Evolutionary conservation across 2,113 vertebrate genomes (phyloP), one percentile per base, ranked within the genome.

Genomic region (Takifugu flavidus): DNA sequence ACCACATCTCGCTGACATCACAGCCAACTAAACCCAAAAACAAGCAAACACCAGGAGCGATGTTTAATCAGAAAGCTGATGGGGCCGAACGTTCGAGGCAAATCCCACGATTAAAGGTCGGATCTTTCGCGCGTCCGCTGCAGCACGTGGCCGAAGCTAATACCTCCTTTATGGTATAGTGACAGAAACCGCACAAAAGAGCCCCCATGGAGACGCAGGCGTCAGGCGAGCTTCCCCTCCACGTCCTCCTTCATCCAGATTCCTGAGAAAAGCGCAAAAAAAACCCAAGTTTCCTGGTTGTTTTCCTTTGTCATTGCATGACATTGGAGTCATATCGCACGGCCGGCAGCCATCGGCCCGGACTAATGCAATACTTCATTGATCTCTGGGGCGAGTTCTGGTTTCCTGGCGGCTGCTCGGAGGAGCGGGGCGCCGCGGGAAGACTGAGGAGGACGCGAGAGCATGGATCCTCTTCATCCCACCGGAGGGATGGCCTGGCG

Each of bases 351-450:
- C 61, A 67, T 26, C 62, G 51, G 57, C 49, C 62, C 43, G 45
- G 14, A 44, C 68, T 57, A 69, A 78, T 25, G 44, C n/a, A 51
- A 67, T 58, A 59, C 59, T 50, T 64, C 52, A 83, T 80, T 69
- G 77, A 83, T 80, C 63, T 58, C 31, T 3, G 0, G 20, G 13
- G 63, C 42, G 10, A 63, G 53, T 74, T 74, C 31, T 55, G 8
- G 56, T 50, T 45, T 57, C 50, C 27, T 39, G 64, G 39, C 50
- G 61, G 50, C 42, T 14, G 20, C 8, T 20, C 3, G 51, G 46
- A 60, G 29, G 45, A 28, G 68, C 66, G 14, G 65, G 0, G 44
- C 25, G 53, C 50, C 47, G 64, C 56, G 11, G 13, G 39, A 42
- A 62, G 53, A 70, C 64, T 66, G 25, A 53, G 7, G 13, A 25